phyloP scores from a whole-genome alignment of 2,888 invertebrate genomes.

The Sclerodermus sp. region DNA sequence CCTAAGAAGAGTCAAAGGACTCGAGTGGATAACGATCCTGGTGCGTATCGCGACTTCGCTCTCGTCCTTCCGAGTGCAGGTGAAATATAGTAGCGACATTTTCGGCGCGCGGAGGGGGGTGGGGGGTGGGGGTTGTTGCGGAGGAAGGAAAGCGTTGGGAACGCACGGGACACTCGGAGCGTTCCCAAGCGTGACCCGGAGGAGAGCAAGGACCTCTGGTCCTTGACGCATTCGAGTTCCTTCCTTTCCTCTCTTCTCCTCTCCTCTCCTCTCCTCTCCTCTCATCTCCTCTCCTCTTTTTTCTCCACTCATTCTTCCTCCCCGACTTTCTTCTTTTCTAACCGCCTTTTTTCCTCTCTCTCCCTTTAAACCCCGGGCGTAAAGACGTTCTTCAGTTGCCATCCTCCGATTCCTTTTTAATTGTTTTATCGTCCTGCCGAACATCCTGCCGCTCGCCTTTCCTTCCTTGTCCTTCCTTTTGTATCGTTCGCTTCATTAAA shows the following conservation, averaged over 20 bases:
- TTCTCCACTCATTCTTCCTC: constrained; percentile 18
- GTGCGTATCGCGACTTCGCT: no score
- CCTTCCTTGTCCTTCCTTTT: constrained; percentile 14
- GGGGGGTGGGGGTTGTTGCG: no score
- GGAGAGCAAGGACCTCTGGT: constrained; percentile 54
- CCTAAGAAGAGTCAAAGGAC: no score
- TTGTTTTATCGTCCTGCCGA: constrained; percentile 32
- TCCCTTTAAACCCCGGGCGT: constrained; percentile 20
- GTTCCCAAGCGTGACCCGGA: neutral
- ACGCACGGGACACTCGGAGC: neutral
- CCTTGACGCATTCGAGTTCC: constrained; percentile 46
- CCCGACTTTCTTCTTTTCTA: constrained; percentile 16
- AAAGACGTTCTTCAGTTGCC: constrained; percentile 26
- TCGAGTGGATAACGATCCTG: no score
- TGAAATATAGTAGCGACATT: no score
- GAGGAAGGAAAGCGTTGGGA: constrained; percentile 5
- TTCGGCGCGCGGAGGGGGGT: no score
- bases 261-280: constrained; percentile 20
- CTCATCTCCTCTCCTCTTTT: constrained; percentile 25
- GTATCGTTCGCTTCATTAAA: constrained; percentile 46
- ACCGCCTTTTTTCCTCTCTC: constrained; percentile 6
- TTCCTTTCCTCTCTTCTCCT: constrained; percentile 26
- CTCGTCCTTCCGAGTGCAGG: no score
- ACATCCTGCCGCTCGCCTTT: constrained; percentile 6
- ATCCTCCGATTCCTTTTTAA: constrained; percentile 42